phyloP scores from a whole-genome alignment of 2,113 vertebrate species.

The Cyprinodon brontotheroides region DNA sequence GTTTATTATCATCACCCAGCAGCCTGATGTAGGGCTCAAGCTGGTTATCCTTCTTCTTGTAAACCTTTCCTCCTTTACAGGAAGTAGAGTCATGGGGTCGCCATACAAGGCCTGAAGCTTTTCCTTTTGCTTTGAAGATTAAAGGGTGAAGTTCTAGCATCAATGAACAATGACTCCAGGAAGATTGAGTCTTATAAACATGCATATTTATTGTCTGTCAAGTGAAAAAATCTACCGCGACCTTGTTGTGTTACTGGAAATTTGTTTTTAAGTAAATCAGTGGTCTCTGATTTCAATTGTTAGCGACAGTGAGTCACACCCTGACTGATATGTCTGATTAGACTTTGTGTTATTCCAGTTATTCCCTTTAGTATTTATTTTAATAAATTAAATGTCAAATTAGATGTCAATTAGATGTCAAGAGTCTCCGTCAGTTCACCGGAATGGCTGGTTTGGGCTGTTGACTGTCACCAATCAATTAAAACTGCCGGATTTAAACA shows the following conservation, averaged over 20 bases:
- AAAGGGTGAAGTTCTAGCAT: slow-evolving; percentile 41
- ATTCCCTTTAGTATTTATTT: not conserved
- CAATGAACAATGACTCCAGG: slow-evolving; percentile 44
- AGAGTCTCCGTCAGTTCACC: no score
- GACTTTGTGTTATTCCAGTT: slow-evolving; percentile 20
- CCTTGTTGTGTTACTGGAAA: slow-evolving; percentile 21
- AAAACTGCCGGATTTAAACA: slow-evolving; percentile 4
- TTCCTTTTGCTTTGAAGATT: slow-evolving; percentile 11
- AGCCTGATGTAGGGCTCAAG: not conserved
- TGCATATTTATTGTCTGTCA: slow-evolving; percentile 12
- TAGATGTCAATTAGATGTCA: no score
- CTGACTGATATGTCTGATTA: slow-evolving; percentile 40
- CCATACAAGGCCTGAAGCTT: not conserved
- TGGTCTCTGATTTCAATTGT: slow-evolving; percentile 29
- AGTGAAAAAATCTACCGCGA: slow-evolving; percentile 7
- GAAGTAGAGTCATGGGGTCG: slow-evolving; percentile 13
- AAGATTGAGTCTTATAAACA: slow-evolving; percentile 34
- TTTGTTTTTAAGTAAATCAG: slow-evolving; percentile 35
- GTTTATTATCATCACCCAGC: no score
- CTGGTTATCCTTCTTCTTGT: slow-evolving; percentile 3
- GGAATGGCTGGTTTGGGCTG: not conserved
- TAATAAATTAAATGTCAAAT: no score
- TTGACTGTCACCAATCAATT: not conserved
- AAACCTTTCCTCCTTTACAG: slow-evolving; percentile 10
- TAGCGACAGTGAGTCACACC: slow-evolving; percentile 27